phyloP scores from a whole-genome alignment of 2,797 vertebrate species.

The Cygnus olor region DNA sequence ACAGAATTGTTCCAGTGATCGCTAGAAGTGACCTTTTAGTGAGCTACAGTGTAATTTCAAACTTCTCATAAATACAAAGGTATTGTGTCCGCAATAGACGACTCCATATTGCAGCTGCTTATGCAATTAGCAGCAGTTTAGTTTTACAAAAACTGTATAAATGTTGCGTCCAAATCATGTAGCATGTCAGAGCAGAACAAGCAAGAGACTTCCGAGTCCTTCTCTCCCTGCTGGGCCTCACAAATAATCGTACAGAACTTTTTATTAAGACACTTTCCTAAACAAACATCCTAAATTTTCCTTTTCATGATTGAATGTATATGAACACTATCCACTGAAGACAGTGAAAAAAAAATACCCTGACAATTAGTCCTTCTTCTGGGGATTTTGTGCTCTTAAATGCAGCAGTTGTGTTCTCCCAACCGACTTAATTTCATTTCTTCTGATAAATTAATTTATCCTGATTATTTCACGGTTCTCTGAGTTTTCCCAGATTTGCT shows the following conservation, averaged over 20 bases:
- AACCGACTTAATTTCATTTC: background rate
- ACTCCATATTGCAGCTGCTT: background rate
- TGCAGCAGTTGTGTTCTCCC: background rate
- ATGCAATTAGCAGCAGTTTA: background rate
- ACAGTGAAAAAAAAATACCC: background rate
- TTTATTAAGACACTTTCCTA: background rate
- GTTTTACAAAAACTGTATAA: background rate
- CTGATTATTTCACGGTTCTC: background rate
- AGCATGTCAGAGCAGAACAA: background rate
- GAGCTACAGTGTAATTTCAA: background rate
- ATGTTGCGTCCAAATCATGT: background rate
- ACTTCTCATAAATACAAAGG: background rate
- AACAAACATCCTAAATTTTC: background rate
- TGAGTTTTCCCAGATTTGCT: conserved; percentile 4
- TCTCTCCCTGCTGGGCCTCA: background rate
- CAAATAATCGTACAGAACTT: background rate
- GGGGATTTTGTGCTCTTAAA: background rate
- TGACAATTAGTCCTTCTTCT: background rate
- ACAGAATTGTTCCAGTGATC: background rate
- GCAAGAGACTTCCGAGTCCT: background rate
- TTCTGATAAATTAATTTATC: background rate
- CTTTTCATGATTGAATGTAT: background rate
- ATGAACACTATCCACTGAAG: background rate
- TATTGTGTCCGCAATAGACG: background rate
- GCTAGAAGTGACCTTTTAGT: background rate